These are phyloP conservation scores for Neosilurus hyrtlii DNA, from an alignment of 2,797 vertebrate species.

Conservation along the genomic window DNA sequence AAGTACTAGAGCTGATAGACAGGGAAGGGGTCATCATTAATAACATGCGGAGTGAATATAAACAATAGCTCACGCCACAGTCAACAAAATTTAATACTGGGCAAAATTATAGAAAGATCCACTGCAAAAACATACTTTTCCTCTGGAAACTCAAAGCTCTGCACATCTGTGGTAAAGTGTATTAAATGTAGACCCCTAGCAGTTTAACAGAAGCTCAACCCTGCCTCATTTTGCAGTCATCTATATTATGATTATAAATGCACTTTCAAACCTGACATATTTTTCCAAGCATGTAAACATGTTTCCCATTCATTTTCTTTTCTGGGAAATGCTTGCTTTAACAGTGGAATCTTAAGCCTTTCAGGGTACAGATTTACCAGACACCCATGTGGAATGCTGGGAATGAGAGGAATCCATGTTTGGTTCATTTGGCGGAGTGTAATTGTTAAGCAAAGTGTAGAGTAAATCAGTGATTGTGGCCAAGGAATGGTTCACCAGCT, in stretches of 20 bases:
- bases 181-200: background rate
- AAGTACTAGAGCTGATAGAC: background rate
- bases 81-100: background rate
- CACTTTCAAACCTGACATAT: slow-evolving; percentile 47
- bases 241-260: slow-evolving; percentile 17
- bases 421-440: slow-evolving; percentile 51
- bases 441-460: slow-evolving; percentile 50
- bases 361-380: slow-evolving; percentile 53
- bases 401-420: slow-evolving; percentile 69
- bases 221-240: background rate
- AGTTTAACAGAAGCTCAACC: background rate
- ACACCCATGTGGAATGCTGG: slow-evolving; percentile 59
- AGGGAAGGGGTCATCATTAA: background rate
- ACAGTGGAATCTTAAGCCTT: slow-evolving; percentile 60
- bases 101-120: background rate
- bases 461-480: slow-evolving; percentile 26
- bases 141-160: background rate
- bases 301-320: slow-evolving; percentile 49
- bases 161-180: background rate
- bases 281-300: slow-evolving; percentile 46
- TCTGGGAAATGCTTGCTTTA: slow-evolving; percentile 61
- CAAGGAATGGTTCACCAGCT: slow-evolving; percentile 19
- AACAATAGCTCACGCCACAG: background rate
- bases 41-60: background rate
- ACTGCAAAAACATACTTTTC: background rate